These are phyloP conservation scores for Apodemus agrarius DNA, from an alignment of 2,797 vertebrate genomes.

Conservation along the genomic window DNA sequence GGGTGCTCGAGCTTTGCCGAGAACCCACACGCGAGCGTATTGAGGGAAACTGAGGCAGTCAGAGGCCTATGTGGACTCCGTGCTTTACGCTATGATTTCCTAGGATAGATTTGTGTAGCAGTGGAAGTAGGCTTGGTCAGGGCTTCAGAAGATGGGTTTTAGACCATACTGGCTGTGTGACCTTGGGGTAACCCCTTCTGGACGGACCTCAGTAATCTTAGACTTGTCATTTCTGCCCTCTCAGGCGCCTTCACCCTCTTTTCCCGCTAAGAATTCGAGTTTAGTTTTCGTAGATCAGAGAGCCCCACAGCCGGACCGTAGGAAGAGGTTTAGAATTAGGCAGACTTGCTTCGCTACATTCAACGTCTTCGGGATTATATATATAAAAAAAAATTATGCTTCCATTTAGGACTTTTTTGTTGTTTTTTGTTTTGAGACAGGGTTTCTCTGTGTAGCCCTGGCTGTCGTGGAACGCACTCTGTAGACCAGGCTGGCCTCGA, in stretches of 20 bases:
- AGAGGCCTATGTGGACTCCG: background rate
- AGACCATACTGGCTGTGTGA: constrained; percentile 30
- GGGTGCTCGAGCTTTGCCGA: background rate
- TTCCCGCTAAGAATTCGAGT: background rate
- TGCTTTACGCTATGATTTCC: background rate
- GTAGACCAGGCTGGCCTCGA: too few relatives aligned
- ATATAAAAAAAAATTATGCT: background rate
- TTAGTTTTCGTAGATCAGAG: background rate
- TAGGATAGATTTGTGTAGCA: background rate
- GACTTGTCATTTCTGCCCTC: background rate
- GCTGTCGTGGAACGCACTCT: too few relatives aligned
- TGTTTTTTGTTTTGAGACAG: too few relatives aligned
- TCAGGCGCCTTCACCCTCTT: background rate
- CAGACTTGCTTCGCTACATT: background rate
- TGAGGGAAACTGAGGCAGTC: constrained; percentile 62
- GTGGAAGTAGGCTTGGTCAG: background rate
- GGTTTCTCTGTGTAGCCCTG: too few relatives aligned
- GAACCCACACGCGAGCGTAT: background rate
- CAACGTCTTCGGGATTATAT: background rate
- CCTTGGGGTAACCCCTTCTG: constrained; percentile 61
- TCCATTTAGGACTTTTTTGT: too few relatives aligned
- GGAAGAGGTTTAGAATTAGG: constrained; percentile 17
- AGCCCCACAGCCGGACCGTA: background rate
- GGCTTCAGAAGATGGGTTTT: background rate
- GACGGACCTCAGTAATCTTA: background rate